Evolutionary conservation across 2,888 invertebrate species (phyloP), one percentile per base, ranked within the genome.

Genomic region (Cepaea hortensis): DNA sequence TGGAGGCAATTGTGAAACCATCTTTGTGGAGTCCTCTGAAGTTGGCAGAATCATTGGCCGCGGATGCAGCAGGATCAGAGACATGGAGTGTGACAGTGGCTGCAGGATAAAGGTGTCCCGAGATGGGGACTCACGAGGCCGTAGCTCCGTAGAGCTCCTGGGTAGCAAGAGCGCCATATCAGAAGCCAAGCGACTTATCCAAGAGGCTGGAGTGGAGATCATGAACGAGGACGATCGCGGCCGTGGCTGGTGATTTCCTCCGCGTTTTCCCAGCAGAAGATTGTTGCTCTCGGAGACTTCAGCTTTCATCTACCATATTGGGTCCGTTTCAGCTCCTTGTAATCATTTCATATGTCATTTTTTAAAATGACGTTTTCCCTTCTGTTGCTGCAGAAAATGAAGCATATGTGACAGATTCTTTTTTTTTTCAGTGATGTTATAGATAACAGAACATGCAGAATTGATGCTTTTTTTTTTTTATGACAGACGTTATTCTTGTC

Each of bases 31-130:
- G 35, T 35, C 35, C 35, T 35, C 35, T 35, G 35, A 35, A 35
- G 35, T 35, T 35, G 35, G 35, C 35, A 35, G 35, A 35, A 35
- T 35, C 35, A 35, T 35, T 35, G 94, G 94, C 23, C 92, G 90
- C 90, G 93, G 93, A 81, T 94, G 94, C 0, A 90, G 91, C 50
- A 93, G 92, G 79, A 93, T 94, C 15, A 86, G 92, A 88, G 93
- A 94, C 86, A 83, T 94, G 61, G 91, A 94, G 81, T 91, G 92
- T 46, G 89, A 90, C 50, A 92, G 91, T 90, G 91, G 91, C 18
- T 91, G 92, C 23, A 89, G 90, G 75, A 92, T 94, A n/a, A 96
- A 96, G 92, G 88, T 88, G 50, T 85, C 88, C 9, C 82, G 85
- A 65, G 85, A 87, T 73, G 87, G 87, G 9, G 84, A 87, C 75